phyloP scores from a whole-genome alignment of 2,113 vertebrate genomes.

The Stercorarius parasiticus region DNA sequence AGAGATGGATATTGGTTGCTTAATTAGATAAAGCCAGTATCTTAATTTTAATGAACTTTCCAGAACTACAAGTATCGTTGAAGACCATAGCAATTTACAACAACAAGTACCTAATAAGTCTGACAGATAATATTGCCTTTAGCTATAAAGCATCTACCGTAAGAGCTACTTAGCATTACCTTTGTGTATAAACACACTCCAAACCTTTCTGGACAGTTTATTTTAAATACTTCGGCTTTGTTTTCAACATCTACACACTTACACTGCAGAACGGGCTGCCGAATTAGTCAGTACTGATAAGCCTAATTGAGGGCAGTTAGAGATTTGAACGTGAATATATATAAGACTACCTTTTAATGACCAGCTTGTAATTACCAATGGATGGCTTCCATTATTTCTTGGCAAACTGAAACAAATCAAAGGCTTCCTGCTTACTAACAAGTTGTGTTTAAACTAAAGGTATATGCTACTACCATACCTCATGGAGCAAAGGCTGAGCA shows the following conservation, averaged over 20 bases:
- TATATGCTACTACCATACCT: background rate
- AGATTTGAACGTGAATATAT: background rate
- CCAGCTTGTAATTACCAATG: background rate
- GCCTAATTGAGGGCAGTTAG: background rate
- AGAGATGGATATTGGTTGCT: background rate
- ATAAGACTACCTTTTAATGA: background rate
- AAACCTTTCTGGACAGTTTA: background rate
- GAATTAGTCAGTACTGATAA: background rate
- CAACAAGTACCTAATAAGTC: background rate
- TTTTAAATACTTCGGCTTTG: background rate
- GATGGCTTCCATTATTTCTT: background rate
- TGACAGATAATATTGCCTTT: background rate
- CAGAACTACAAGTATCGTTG: background rate
- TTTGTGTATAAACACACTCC: background rate
- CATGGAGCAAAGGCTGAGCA: background rate
- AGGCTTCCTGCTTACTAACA: background rate
- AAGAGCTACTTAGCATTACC: background rate
- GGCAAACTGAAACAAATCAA: background rate
- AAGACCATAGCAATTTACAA: background rate
- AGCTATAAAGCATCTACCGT: background rate
- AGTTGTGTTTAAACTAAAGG: background rate
- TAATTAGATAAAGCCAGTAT: background rate
- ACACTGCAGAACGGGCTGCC: background rate
- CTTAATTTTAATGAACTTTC: slow-evolving; percentile 17
- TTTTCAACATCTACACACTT: background rate